These are phyloP conservation scores for Sibirionetta formosa DNA, from an alignment of 2,797 vertebrate genomes.

Conservation along the genomic window DNA sequence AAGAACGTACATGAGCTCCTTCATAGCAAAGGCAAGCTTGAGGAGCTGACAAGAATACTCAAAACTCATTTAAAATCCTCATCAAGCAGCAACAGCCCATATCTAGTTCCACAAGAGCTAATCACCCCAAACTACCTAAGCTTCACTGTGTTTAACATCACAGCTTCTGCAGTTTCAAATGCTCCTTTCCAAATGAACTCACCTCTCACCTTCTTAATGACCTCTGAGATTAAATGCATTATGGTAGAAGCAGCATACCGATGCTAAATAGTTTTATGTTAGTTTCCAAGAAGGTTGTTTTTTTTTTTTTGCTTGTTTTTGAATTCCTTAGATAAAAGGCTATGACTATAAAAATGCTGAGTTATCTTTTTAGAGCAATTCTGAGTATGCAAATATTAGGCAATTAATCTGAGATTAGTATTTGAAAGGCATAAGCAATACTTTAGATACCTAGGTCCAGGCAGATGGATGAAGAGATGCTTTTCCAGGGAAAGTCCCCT, in stretches of 20 bases:
- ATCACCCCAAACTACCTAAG: not conserved
- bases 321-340: not conserved
- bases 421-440: not conserved
- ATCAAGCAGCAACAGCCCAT: not conserved
- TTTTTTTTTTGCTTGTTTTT: not conserved
- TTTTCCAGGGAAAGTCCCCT: not conserved
- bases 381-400: not conserved
- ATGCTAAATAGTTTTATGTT: not conserved
- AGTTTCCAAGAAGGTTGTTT: not conserved
- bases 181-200: not conserved
- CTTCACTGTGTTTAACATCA: not conserved
- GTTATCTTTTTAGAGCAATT: not conserved
- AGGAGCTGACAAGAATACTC: not conserved
- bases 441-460: not conserved
- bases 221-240: not conserved
- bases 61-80: not conserved
- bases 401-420: not conserved
- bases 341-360: not conserved
- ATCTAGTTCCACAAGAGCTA: not conserved
- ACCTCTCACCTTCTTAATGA: rapidly evolving
- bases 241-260: not conserved
- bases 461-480: not conserved
- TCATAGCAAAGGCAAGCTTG: not conserved
- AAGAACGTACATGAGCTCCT: not conserved
- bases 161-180: not conserved